Conservation (phyloP, 2,113 vertebrate genomes). For the Cacatua alba region DNA sequence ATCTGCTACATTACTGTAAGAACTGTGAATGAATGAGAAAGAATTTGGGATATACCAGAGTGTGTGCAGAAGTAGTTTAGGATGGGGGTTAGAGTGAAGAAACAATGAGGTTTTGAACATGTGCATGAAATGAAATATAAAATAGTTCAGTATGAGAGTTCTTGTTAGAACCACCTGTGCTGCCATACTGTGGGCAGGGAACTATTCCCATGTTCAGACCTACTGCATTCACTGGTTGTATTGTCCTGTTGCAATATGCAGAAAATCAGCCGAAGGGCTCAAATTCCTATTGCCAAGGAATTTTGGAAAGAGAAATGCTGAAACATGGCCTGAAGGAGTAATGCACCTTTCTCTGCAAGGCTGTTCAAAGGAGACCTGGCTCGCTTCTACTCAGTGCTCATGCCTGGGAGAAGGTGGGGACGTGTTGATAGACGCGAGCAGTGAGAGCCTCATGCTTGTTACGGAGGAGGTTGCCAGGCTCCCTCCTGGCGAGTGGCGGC, state of each 20-base stretch:
- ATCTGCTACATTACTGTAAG: background rate
- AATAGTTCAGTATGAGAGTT: background rate
- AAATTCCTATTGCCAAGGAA: background rate
- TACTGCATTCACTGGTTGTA: background rate
- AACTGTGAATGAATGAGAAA: background rate
- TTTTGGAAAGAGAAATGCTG: background rate
- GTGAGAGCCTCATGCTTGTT: background rate
- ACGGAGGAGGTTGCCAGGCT: background rate
- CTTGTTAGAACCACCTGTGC: background rate
- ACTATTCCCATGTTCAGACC: rapidly evolving
- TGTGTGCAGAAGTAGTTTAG: background rate
- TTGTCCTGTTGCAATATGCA: rapidly evolving
- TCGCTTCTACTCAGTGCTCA: background rate
- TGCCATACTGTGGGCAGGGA: background rate
- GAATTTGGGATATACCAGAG: background rate
- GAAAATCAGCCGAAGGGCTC: background rate
- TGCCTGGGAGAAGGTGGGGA: background rate
- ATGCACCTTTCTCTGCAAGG: rapidly evolving
- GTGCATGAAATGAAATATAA: background rate
- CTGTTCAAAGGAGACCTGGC: background rate
- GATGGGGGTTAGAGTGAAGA: background rate
- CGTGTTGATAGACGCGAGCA: background rate
- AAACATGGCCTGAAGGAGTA: rapidly evolving
- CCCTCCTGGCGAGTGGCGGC: background rate
- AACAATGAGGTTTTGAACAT: background rate